Conservation (phyloP, 2,888 invertebrate genomes). For the Oligia fasciuncula region DNA sequence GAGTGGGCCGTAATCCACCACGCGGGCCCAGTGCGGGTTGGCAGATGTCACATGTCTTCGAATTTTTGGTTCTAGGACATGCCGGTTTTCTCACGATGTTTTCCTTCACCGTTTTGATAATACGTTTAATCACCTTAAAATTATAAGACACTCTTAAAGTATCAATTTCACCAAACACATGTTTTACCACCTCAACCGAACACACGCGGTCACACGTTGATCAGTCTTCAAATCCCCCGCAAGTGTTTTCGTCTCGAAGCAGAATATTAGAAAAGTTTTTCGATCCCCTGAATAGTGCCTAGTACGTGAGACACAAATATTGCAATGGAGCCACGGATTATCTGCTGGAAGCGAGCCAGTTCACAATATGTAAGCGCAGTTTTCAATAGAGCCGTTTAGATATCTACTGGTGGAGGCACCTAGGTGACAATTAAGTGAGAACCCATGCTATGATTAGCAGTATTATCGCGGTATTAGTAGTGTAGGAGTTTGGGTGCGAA, state of each 20-base stretch:
- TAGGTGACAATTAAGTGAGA: slow-evolving; percentile 68
- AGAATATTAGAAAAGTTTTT: slow-evolving; percentile 90
- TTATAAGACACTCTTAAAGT: background rate
- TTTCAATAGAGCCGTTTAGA: slow-evolving; percentile 69
- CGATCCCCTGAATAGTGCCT: slow-evolving; percentile 85
- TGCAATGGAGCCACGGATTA: slow-evolving; percentile 82
- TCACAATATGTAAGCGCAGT: slow-evolving; percentile 85
- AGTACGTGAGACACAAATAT: slow-evolving; percentile 88
- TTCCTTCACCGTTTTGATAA: too few species aligned
- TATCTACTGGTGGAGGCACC: slow-evolving; percentile 60
- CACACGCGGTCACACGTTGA: slow-evolving; percentile 59
- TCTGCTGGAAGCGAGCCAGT: slow-evolving; percentile 86
- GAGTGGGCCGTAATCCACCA: too few species aligned
- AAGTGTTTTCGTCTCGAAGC: slow-evolving; percentile 80
- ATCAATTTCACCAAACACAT: background rate
- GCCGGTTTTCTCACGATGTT: too few species aligned
- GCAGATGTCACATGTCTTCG: too few species aligned
- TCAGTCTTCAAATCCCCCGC: slow-evolving; percentile 76
- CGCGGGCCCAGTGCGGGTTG: too few species aligned
- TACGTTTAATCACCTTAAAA: background rate
- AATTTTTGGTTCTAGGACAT: too few species aligned
- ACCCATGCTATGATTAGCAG: slow-evolving; percentile 61
- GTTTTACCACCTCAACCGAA: slow-evolving; percentile 11
- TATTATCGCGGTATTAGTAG: slow-evolving; percentile 43
- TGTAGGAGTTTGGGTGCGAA: slow-evolving; percentile 21